Conservation (phyloP, 2,888 invertebrate species). For the Caenorhabditis zanzibari region DNA sequence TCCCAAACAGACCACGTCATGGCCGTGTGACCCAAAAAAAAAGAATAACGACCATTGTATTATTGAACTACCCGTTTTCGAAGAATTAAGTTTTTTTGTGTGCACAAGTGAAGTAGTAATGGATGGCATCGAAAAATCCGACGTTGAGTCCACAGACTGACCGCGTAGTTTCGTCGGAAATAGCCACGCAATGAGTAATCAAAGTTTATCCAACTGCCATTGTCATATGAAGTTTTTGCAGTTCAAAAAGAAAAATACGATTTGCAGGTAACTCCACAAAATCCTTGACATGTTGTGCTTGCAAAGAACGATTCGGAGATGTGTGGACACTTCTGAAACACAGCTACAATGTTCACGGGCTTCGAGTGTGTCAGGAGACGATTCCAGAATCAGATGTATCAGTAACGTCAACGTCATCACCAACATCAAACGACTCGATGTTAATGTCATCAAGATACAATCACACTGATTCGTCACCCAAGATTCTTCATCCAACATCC, state of each 20-base stretch:
- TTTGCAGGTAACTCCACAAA: constrained; percentile 50
- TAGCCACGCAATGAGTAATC: constrained; percentile 43
- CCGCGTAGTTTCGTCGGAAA: constrained; percentile 49
- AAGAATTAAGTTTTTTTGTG: constrained; percentile 50
- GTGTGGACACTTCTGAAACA: constrained; percentile 82
- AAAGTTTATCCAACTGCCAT: constrained; percentile 40
- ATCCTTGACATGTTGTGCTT: constrained; percentile 79
- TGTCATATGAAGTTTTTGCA: constrained; percentile 3
- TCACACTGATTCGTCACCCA: constrained; percentile 41
- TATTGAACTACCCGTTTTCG: constrained; percentile 18
- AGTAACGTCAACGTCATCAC: constrained; percentile 72
- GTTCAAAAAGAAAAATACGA: neutral
- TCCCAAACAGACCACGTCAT: constrained; percentile 21
- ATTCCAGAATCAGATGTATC: constrained; percentile 68
- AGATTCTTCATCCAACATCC: constrained; percentile 57
- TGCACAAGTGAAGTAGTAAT: constrained; percentile 25
- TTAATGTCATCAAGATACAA: constrained; percentile 62
- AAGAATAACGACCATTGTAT: constrained; percentile 1
- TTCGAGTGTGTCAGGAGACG: constrained; percentile 77
- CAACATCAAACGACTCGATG: constrained; percentile 69
- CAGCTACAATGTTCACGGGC: constrained; percentile 78
- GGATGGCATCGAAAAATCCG: constrained; percentile 14
- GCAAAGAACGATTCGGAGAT: constrained; percentile 79
- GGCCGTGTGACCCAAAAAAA: constrained; percentile 47
- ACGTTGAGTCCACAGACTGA: constrained; percentile 55